phyloP scores from a whole-genome alignment of 1,140 invertebrate species.

The Babylonia areolata region DNA sequence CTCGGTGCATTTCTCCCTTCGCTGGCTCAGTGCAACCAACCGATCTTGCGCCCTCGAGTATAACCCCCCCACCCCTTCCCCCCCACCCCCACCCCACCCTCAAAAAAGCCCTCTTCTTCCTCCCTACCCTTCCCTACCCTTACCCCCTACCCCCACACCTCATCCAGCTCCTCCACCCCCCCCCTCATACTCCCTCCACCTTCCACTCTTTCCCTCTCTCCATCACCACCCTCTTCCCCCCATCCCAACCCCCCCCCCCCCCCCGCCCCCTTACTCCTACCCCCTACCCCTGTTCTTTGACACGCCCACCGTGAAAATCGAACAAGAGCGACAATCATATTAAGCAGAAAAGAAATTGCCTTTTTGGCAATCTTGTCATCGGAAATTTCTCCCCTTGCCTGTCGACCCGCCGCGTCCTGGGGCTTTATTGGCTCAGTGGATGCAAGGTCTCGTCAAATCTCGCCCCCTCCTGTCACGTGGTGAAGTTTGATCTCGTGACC shows the following conservation, averaged over 20 bases:
- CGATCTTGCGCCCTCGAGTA: neutral
- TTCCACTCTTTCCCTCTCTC: neutral
- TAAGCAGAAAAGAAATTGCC: constrained; percentile 15
- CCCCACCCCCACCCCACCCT: neutral
- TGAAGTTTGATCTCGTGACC: constrained; percentile 31
- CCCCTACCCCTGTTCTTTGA: neutral
- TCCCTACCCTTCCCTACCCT: too few species aligned
- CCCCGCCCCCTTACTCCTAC: neutral
- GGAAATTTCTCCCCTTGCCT: neutral
- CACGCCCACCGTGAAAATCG: constrained; percentile 2
- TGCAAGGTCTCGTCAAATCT: constrained; percentile 33
- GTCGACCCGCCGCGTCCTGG: neutral
- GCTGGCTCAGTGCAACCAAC: too few species aligned
- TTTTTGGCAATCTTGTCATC: constrained; percentile 32
- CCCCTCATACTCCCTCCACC: too few species aligned
- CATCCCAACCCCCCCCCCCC: neutral
- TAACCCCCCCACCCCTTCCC: neutral
- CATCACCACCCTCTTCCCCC: neutral
- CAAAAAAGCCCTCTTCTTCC: too few species aligned
- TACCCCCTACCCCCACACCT: neutral
- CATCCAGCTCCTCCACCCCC: too few species aligned
- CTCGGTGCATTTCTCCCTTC: too few species aligned
- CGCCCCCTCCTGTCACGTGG: constrained; percentile 30
- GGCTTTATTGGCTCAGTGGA: constrained; percentile 25
- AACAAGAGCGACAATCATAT: constrained; percentile 27